These are phyloP conservation scores for Apodemus sylvaticus DNA, from an alignment of 2,113 vertebrate genomes.

Conservation along the genomic window DNA sequence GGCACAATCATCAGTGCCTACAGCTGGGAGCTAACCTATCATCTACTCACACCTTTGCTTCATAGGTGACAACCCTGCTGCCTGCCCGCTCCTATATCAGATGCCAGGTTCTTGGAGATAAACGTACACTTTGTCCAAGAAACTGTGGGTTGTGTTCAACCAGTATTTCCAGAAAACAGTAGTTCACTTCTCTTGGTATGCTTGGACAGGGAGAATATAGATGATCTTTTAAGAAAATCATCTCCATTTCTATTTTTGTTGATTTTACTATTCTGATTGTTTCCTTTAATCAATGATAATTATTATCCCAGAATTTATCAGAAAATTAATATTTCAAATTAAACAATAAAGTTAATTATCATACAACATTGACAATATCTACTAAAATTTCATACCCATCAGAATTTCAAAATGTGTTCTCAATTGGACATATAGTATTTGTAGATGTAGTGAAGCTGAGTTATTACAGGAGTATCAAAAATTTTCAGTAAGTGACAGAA, in stretches of 20 bases:
- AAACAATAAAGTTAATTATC: neutral
- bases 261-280: neutral
- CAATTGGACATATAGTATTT: neutral
- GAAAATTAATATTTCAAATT: neutral
- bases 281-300: neutral
- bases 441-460: neutral
- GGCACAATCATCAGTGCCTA: neutral
- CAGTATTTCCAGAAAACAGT: neutral
- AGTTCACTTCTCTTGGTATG: neutral
- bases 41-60: conserved; percentile 57
- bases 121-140: conserved; percentile 41
- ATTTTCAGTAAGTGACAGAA: neutral
- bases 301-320: neutral
- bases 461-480: neutral
- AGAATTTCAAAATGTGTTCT: neutral
- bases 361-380: neutral
- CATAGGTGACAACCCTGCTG: conserved; percentile 12
- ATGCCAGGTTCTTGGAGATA: conserved; percentile 46
- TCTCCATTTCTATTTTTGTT: neutral
- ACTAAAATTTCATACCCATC: neutral
- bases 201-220: neutral
- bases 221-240: neutral
- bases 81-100: neutral
- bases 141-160: conserved; percentile 24
- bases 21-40: neutral